These are phyloP conservation scores for Miopithecus talapoin DNA, from an alignment of 2,797 vertebrate genomes.

Conservation along the genomic window DNA sequence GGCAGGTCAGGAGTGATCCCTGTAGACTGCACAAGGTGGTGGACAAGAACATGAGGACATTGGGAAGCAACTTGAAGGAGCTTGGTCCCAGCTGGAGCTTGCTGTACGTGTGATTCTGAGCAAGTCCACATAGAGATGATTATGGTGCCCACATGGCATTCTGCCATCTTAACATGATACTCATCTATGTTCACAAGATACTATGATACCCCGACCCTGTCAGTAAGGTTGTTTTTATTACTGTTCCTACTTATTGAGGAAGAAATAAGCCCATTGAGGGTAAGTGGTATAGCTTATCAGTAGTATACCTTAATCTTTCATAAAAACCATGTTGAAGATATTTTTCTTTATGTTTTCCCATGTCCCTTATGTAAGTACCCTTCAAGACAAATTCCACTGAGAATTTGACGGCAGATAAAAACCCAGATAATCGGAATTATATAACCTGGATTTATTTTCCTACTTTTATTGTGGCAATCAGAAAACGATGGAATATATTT, in stretches of 20 bases:
- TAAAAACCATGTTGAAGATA: conserved; percentile 2
- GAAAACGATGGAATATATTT: not conserved
- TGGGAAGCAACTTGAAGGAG: not conserved
- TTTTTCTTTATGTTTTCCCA: not conserved
- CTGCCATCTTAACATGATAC: not conserved
- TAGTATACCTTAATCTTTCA: not conserved
- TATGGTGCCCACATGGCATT: accelerated
- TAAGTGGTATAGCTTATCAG: not conserved
- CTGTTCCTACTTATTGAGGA: not conserved
- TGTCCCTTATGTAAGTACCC: not conserved
- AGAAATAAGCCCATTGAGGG: not conserved
- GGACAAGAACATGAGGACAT: too few relatives aligned
- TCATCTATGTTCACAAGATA: not conserved
- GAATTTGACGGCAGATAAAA: conserved; percentile 22
- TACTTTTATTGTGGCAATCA: not conserved
- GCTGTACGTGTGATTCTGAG: not conserved
- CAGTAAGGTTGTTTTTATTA: not conserved
- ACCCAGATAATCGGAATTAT: not conserved
- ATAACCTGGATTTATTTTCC: not conserved
- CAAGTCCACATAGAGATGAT: not conserved
- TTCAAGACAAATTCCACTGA: conserved; percentile 21
- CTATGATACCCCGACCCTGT: not conserved
- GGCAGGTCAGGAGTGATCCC: not conserved
- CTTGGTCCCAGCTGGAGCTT: not conserved
- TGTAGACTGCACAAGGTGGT: accelerated